Base-by-base conservation (phyloP, 30 jellyfish, hydroid and myxozoan species). In the Aurelia coerulea region DNA sequence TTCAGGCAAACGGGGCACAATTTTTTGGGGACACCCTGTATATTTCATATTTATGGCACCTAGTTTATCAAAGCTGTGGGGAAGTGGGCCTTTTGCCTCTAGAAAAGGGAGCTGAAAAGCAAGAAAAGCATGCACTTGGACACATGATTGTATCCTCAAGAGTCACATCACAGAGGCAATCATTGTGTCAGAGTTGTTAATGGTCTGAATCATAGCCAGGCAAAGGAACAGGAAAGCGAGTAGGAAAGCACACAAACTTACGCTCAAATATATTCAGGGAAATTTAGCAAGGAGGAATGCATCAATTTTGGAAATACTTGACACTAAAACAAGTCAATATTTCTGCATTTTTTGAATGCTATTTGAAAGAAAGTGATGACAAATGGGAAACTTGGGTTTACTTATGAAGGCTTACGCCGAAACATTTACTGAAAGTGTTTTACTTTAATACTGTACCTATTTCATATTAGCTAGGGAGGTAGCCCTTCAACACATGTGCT, bases 311-410 rank as follows among this genome's bases (percentile, higher is more conserved):
- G 93, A 84, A 46, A 73, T 84, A 58, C 68, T 53, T 51, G 87
- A 72, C 29, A 56, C 93, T 8, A n/a, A 84, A 62, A 18, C 87
- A 84, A 54, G 93, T 74, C 34, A 62, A 69, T 10, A 46, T 81
- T 14, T 29, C 80, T 4, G 53, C 78, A 13, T 63, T 50, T 41
- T 12, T 79, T 16, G 80, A 79, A 17, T 79, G 89, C 62, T 79
- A 46, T 53, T 59, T 59, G 29, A n/a, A 62, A 5, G 18, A 66
- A 7, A 54, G 29, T 15, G 41, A 13, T 15, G 16, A 41, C 33
- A 65, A 62, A 35, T 11, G 65, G 56, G 62, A 59, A 15, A n/a
- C n/a, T n/a, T n/a, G n/a, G n/a, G n/a, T n/a, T n/a, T n/a, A n/a
- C n/a, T n/a, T n/a, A n/a, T n/a, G n/a, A n/a, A n/a, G n/a, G n/a